A percentile compares a stretch with the other conserved stretches of the same genome.
Evolutionary conservation across 2,113 vertebrate genomes (phyloP).

Genomic region (Chaetorhynchus papuensis): DNA sequence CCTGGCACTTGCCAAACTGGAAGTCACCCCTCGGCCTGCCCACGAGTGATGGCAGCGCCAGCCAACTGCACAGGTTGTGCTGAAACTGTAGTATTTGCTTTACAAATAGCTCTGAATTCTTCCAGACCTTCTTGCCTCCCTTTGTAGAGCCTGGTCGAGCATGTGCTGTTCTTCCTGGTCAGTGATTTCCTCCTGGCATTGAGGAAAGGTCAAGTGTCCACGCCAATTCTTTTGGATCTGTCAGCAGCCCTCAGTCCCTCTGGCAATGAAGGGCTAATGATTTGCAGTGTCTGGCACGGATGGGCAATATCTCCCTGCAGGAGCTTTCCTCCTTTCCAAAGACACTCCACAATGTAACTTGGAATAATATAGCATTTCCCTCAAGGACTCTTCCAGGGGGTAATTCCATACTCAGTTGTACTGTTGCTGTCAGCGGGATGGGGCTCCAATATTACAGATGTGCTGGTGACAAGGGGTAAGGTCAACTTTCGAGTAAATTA

Average conservation of each 20-base stretch:
- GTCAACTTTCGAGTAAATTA: background rate
- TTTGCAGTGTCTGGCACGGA: conserved; percentile 19
- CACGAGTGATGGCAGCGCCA: background rate
- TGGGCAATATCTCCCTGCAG: conserved; percentile 14
- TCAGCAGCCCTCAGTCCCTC: conserved; percentile 3
- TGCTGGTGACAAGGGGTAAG: background rate
- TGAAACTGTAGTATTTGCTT: background rate
- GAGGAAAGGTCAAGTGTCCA: conserved; percentile 44
- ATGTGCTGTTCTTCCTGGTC: conserved; percentile 23
- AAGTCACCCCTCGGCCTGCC: background rate
- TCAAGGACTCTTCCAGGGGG: background rate
- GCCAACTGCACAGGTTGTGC: conserved; percentile 26
- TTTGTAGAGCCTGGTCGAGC: background rate
- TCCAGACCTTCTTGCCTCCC: background rate
- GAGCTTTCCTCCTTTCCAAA: conserved; percentile 6
- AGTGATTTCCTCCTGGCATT: conserved; percentile 17
- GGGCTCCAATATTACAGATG: background rate
- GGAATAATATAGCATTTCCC: background rate
- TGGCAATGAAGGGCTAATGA: background rate
- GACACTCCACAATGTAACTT: background rate
- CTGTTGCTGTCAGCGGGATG: background rate
- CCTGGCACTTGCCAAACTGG: background rate
- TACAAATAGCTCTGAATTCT: background rate
- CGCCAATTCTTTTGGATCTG: background rate
- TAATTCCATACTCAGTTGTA: background rate